Evolutionary conservation across 2,888 invertebrate genomes (phyloP).

Genomic region (Andrena marginata): DNA sequence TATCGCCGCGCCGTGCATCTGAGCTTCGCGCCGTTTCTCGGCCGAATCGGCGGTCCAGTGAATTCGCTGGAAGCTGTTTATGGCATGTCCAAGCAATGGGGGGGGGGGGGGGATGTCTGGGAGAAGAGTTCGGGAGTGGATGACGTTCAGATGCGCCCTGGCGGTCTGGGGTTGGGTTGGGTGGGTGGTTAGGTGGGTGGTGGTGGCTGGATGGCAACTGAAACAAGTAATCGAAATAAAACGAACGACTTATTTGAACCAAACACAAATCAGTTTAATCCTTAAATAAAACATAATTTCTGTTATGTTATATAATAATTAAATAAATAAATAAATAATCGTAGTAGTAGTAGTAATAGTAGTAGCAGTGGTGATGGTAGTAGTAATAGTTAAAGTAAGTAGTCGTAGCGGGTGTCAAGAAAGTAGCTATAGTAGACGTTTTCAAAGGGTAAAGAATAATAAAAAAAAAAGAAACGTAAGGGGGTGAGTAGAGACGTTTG

Average conservation of each 20-base stretch:
- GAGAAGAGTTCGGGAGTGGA: slow-evolving; percentile 36
- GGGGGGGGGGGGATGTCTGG: slow-evolving; percentile 49
- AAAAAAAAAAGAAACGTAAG: slow-evolving; percentile 49
- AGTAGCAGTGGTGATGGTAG: slow-evolving; percentile 70
- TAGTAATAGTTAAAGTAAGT: slow-evolving; percentile 57
- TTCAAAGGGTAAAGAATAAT: too few species aligned
- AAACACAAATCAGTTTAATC: slow-evolving; percentile 85
- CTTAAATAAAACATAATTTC: slow-evolving; percentile 85
- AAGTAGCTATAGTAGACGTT: slow-evolving; percentile 71
- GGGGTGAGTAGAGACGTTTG: slow-evolving; percentile 19
- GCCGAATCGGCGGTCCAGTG: neutral
- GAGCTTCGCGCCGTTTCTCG: neutral
- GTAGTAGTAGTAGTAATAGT: slow-evolving; percentile 72
- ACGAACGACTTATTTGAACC: slow-evolving; percentile 82
- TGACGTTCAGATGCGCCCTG: slow-evolving; percentile 16
- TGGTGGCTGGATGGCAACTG: slow-evolving; percentile 68
- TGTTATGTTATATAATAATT: slow-evolving; percentile 83
- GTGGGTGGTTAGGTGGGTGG: slow-evolving; percentile 32
- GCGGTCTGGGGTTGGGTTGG: slow-evolving; percentile 6
- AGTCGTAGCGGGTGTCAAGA: slow-evolving; percentile 45
- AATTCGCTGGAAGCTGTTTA: neutral
- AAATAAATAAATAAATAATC: slow-evolving; percentile 85
- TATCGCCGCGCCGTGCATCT: neutral
- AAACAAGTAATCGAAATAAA: slow-evolving; percentile 82
- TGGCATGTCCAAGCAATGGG: slow-evolving; percentile 48